Evolutionary conservation across 2,888 invertebrate species (phyloP).

Genomic region (Drepanosiphum platanoidis): DNA sequence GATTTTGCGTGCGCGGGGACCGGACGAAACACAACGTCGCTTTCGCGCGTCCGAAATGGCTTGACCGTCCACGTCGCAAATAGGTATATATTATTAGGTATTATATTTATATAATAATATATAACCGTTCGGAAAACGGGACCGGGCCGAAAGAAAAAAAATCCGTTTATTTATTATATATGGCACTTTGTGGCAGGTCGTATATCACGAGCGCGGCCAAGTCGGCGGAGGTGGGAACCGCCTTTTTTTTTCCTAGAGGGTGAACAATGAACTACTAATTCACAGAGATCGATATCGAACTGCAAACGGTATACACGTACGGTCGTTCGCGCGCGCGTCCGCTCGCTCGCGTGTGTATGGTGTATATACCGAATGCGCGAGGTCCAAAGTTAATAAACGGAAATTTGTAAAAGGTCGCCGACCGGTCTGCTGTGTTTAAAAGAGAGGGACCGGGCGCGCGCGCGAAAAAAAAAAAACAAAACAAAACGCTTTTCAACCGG

Average conservation of each 20-base stretch:
- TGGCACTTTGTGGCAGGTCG: conserved; percentile 18
- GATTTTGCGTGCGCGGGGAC: too few relatives aligned
- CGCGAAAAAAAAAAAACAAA: background rate
- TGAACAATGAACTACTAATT: conserved; percentile 53
- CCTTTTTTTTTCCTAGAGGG: conserved; percentile 30
- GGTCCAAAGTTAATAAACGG: conserved; percentile 51
- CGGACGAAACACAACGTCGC: background rate
- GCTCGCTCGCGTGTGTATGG: background rate
- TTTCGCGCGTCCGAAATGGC: background rate
- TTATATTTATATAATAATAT: too few relatives aligned
- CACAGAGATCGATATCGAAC: conserved; percentile 53
- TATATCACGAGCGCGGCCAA: conserved; percentile 41
- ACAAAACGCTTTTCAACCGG: conserved; percentile 52
- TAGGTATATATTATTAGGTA: too few relatives aligned
- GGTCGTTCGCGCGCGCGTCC: background rate
- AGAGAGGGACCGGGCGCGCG: conserved; percentile 26
- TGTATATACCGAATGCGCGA: background rate
- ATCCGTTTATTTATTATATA: conserved; percentile 56
- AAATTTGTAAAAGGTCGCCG: conserved; percentile 53
- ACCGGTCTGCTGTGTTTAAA: conserved; percentile 16
- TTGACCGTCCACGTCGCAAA: conserved; percentile 2
- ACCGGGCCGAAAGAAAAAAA: background rate
- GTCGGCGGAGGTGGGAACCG: conserved; percentile 5
- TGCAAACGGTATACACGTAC: background rate
- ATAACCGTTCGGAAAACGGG: background rate